Percentiles rank a stretch among this genome's conserved stretches.
Conservation (phyloP, 1,140 invertebrate species). For the Cydia splendana region DNA sequence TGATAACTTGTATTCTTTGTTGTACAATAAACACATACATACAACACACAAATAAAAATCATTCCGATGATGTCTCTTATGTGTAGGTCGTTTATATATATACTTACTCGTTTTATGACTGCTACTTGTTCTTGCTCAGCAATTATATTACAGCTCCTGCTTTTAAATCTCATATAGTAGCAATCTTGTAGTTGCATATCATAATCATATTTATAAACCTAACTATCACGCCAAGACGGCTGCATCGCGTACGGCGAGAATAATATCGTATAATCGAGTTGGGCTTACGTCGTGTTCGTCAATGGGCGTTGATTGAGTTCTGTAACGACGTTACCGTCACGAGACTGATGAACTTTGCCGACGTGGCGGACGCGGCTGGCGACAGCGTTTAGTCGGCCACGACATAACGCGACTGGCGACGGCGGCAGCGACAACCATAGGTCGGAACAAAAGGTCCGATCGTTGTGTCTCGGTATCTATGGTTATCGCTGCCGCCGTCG, state of each 20-base stretch:
- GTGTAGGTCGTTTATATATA: too few relatives aligned
- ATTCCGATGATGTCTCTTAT: too few relatives aligned
- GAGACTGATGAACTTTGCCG: constrained; percentile 68
- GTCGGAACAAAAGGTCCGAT: too few relatives aligned
- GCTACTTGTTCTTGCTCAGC: not conserved
- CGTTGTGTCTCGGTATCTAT: too few relatives aligned
- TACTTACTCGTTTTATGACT: too few relatives aligned
- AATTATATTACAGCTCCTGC: not conserved
- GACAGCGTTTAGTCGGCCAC: constrained; percentile 36
- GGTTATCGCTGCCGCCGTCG: too few relatives aligned
- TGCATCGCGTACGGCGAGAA: constrained; percentile 48
- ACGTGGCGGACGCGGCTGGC: constrained; percentile 38
- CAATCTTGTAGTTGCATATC: not conserved
- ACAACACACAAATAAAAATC: too few relatives aligned
- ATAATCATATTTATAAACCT: constrained; percentile 4
- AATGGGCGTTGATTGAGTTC: constrained; percentile 70
- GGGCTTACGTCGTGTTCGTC: constrained; percentile 65
- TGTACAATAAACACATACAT: too few relatives aligned
- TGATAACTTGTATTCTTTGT: too few relatives aligned
- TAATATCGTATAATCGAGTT: constrained; percentile 68
- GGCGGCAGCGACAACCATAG: too few relatives aligned
- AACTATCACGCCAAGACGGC: not conserved
- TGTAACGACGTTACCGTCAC: constrained; percentile 62
- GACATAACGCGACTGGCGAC: too few relatives aligned
- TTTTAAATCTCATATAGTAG: not conserved